Percentiles rank a stretch among this genome's conserved stretches.
Evolutionary conservation across 2,797 vertebrate genomes (phyloP).

Genomic region (Gymnoscopelus braueri): DNA sequence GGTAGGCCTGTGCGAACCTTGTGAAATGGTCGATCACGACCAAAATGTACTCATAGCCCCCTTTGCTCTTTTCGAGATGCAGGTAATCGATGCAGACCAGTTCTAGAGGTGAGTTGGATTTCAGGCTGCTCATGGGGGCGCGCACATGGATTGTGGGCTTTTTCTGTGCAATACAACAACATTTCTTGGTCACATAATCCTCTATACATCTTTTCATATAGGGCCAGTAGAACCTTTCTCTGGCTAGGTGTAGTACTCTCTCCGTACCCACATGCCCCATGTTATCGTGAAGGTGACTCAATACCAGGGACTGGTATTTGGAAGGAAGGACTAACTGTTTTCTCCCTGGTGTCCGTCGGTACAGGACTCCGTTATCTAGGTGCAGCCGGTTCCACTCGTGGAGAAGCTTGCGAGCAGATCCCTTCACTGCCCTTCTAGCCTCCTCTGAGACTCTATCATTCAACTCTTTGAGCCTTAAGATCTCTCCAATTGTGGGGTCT

Average conservation of each 20-base stretch:
- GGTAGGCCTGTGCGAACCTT: background rate
- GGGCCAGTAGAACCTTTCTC: slow-evolving; percentile 25
- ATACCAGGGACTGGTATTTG: background rate
- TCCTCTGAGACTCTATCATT: background rate
- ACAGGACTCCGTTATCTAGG: slow-evolving; percentile 8
- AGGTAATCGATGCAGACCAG: slow-evolving; percentile 12
- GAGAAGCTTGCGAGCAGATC: background rate
- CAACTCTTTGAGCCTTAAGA: background rate
- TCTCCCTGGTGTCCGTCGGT: background rate
- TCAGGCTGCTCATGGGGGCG: background rate
- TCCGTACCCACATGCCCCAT: slow-evolving; percentile 26
- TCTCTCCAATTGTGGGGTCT: background rate
- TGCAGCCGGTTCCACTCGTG: slow-evolving; percentile 9
- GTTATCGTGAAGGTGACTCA: slow-evolving; percentile 19
- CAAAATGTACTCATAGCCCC: slow-evolving; percentile 19
- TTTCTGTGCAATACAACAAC: background rate
- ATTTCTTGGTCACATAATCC: slow-evolving; percentile 8
- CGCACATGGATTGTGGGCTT: background rate
- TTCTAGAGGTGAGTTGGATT: background rate
- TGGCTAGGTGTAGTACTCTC: background rate
- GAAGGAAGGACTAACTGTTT: slow-evolving; percentile 12
- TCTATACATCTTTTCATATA: slow-evolving; percentile 22
- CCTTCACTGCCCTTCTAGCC: background rate
- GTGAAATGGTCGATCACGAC: slow-evolving; percentile 18
- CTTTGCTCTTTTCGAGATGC: slow-evolving; percentile 8